Conservation (phyloP, 2,888 invertebrate genomes). For the Nomada fucata region DNA sequence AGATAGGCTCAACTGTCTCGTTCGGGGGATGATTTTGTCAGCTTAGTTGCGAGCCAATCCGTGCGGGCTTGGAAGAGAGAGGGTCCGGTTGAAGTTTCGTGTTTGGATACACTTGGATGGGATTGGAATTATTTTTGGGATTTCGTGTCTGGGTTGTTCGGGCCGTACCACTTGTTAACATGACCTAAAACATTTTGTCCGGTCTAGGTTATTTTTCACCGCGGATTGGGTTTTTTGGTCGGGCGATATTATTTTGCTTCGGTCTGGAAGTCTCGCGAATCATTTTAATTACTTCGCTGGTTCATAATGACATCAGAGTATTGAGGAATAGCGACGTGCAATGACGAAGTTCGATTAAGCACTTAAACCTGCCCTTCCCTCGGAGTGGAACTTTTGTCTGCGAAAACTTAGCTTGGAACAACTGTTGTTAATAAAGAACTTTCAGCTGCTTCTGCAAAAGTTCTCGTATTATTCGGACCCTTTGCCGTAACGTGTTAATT, state of each 20-base stretch:
- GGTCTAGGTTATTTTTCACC: neutral
- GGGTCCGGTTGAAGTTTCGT: no score
- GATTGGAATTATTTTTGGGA: no score
- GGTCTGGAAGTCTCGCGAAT: neutral
- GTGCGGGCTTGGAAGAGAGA: no score
- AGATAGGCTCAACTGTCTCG: no score
- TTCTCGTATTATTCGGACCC: conserved; percentile 17
- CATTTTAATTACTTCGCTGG: conserved; percentile 10
- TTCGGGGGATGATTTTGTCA: no score
- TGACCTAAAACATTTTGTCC: no score
- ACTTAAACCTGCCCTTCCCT: conserved; percentile 15
- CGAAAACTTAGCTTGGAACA: conserved; percentile 32
- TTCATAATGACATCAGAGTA: neutral
- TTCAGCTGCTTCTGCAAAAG: conserved; percentile 33
- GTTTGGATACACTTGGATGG: no score
- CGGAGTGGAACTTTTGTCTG: conserved; percentile 14
- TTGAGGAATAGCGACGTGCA: neutral
- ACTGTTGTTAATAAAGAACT: conserved; percentile 54
- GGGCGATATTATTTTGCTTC: no score
- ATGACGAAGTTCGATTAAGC: conserved; percentile 27
- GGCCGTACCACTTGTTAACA: no score
- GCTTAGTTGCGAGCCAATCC: no score
- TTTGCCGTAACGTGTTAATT: conserved; percentile 36
- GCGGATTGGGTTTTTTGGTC: no score
- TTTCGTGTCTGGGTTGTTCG: no score